Conservation (phyloP, 35 echinoderm and acorn worm genomes). For the Heliocidaris tuberculata region DNA sequence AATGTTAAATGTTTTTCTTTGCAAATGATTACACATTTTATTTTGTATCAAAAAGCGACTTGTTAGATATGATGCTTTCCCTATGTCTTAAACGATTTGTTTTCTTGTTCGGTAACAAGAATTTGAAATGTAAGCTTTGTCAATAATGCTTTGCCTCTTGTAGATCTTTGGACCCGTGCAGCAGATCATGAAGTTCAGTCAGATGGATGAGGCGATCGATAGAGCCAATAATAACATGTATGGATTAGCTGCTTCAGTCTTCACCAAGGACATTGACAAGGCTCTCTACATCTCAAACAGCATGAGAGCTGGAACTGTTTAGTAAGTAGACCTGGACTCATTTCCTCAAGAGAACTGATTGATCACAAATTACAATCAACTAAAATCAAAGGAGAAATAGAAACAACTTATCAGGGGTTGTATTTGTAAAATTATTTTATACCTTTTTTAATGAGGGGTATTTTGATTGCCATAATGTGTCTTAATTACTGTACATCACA, state of each 20-base stretch:
- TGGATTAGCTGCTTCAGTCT: slow-evolving; percentile 75
- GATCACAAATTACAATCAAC: neutral
- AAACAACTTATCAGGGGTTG: neutral
- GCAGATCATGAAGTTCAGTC: slow-evolving; percentile 84
- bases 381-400: neutral
- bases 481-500: too few species aligned
- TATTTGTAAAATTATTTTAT: neutral
- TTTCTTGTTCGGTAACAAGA: too few species aligned
- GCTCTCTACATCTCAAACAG: slow-evolving; percentile 78
- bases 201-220: slow-evolving; percentile 74
- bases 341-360: neutral
- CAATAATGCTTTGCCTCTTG: neutral
- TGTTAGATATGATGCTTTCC: too few species aligned
- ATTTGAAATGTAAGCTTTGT: neutral
- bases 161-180: slow-evolving; percentile 96
- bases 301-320: slow-evolving; percentile 70
- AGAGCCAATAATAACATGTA: slow-evolving; percentile 70
- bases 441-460: too few species aligned
- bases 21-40: too few species aligned
- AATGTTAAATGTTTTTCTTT: too few species aligned
- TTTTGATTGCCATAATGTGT: too few species aligned
- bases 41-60: too few species aligned
- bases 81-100: too few species aligned
- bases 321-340: slow-evolving; percentile 47
- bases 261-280: slow-evolving; percentile 86